A percentile compares a stretch with the other conserved stretches of the same genome.
phyloP scores from a whole-genome alignment of 1,140 invertebrate genomes.

The Grapholita molesta region DNA sequence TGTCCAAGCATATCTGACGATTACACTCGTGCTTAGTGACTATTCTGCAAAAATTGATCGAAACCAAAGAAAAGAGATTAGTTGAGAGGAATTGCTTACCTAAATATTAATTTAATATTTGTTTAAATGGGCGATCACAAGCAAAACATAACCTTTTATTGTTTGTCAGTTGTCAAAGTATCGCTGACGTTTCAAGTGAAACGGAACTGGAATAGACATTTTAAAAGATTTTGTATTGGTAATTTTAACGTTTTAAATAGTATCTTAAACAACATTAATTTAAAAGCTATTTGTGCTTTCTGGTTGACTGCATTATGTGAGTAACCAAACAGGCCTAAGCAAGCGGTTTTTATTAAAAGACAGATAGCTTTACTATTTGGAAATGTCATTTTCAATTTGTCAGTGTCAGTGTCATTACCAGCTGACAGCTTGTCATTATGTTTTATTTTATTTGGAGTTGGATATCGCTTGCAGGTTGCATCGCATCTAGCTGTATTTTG shows the following conservation, averaged over 20 bases:
- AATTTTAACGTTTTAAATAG: background rate
- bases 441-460: background rate
- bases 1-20: background rate
- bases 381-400: background rate
- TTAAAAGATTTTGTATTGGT: background rate
- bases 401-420: too few species aligned
- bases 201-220: background rate
- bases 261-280: background rate
- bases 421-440: too few species aligned
- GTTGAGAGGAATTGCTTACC: background rate
- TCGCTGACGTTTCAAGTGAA: background rate
- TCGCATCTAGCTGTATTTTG: background rate
- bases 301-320: background rate
- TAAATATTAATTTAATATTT: background rate
- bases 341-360: background rate
- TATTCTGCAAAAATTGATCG: background rate
- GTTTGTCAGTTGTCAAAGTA: background rate
- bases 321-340: too few species aligned
- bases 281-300: background rate
- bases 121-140: background rate
- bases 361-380: background rate
- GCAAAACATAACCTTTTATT: constrained; percentile 3
- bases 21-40: background rate
- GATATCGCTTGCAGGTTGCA: background rate
- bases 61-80: background rate